Conservation (phyloP, 2,888 invertebrate species). For the Noctuana brunneofusca region DNA sequence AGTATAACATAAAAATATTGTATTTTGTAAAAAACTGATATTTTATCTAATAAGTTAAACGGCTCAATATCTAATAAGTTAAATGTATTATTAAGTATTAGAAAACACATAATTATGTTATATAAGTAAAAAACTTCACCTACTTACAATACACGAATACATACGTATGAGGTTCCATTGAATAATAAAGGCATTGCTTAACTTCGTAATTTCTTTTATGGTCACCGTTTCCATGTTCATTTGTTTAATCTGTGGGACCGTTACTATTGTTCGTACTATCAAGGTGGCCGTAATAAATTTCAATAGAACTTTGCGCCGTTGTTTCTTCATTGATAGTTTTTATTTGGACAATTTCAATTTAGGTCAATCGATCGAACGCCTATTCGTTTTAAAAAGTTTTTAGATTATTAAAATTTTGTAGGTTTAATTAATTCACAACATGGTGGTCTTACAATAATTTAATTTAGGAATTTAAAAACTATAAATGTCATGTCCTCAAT, state of each 20-base stretch:
- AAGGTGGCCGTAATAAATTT: slow-evolving; percentile 35
- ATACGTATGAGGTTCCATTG: slow-evolving; percentile 15
- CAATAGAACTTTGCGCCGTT: slow-evolving; percentile 31
- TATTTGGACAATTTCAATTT: slow-evolving; percentile 29
- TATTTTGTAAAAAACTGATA: no score
- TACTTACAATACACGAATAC: background rate
- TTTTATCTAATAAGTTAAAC: no score
- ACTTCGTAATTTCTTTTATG: slow-evolving; percentile 31
- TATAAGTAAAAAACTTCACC: background rate
- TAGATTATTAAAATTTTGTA: background rate
- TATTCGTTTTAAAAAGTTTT: slow-evolving; percentile 9
- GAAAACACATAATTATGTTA: no score
- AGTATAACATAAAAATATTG: no score
- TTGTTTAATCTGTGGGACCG: slow-evolving; percentile 32
- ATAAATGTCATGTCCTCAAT: no score
- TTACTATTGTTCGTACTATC: slow-evolving; percentile 34
- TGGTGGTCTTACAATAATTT: no score
- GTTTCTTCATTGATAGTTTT: slow-evolving; percentile 29
- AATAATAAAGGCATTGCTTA: slow-evolving; percentile 23
- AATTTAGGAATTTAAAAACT: no score
- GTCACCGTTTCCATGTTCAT: slow-evolving; percentile 33
- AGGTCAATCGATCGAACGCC: background rate
- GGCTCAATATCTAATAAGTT: no score
- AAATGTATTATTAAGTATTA: no score
- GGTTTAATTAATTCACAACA: background rate